Conservation (phyloP, 2,113 vertebrate genomes). For the Brevimyrus niger region DNA sequence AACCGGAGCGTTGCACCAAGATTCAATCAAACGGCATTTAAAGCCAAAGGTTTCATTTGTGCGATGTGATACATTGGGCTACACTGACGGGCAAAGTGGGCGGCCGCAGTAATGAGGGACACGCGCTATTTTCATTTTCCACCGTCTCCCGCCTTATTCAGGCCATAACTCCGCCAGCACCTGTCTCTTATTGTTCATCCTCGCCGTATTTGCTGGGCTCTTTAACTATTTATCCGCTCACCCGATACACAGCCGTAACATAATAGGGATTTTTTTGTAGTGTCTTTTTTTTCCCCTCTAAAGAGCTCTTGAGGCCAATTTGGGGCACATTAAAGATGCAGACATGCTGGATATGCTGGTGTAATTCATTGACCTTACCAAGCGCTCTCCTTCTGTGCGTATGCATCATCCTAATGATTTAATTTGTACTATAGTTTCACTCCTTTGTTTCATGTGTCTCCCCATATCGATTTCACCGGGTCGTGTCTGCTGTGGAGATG, state of each 20-base stretch:
- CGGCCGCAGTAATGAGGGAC: background rate
- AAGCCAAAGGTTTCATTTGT: background rate
- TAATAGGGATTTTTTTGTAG: background rate
- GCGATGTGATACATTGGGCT: background rate
- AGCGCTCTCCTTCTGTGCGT: conserved; percentile 25
- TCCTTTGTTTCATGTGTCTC: conserved; percentile 22
- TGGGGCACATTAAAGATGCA: conserved; percentile 25
- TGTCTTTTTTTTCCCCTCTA: background rate
- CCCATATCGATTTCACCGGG: conserved; percentile 23
- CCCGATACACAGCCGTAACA: background rate
- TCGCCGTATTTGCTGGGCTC: background rate
- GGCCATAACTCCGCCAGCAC: background rate
- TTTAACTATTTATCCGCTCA: conserved; percentile 10
- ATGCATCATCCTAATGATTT: conserved; percentile 34
- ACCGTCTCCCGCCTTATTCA: background rate
- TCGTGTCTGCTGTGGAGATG: conserved; percentile 15
- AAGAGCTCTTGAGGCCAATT: conserved; percentile 30
- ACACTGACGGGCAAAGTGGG: background rate
- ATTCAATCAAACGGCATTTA: background rate
- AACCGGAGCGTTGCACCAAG: background rate
- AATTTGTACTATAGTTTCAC: conserved; percentile 31
- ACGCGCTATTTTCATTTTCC: background rate
- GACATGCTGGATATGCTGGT: background rate
- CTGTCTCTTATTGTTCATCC: background rate
- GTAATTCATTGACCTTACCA: conserved; percentile 20